Base-by-base conservation (phyloP, 2,113 vertebrate genomes). In the Atlantisia rogersi region DNA sequence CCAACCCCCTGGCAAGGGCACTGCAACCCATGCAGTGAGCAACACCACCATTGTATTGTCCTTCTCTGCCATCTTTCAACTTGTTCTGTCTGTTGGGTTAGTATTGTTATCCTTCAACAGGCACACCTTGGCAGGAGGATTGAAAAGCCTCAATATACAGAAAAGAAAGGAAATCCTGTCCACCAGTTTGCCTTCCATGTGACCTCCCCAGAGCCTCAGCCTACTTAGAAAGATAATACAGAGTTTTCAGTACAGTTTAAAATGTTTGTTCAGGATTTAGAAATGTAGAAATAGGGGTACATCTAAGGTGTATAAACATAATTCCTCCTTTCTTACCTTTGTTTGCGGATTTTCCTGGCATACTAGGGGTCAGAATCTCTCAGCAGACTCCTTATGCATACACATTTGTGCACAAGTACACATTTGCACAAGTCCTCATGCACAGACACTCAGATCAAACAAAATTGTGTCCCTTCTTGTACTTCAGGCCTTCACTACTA, bases 371-470 rank as follows among this genome's bases (percentile, higher is more conserved):
- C 20, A 39, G 26, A 35, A 21, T 10, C 37, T 53, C 71, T 35
- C 39, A 32, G 37, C 76, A 53, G 53, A 19, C n/a, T 59, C 71
- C 26, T 84, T 14, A 46, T 37, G 20, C 5, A 5, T 16, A 5
- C 0, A 11, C 1, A 0, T 31, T 35, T 15, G 46, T 26, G 77
- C 40, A 53, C 37, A 50, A 16, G 7, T 14, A 15, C 6, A n/a
- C 12, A 29, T 8, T 77, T 39, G 21, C 25, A 5, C 22, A 17
- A 37, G 17, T 24, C 12, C 68, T 37, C 11, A 1, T 0, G 1
- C 35, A 25, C 37, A 40, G 46, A 58, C 52, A 3, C 55, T 8
- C 37, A 39, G 10, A 50, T 6, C n/a, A 48, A 42, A 18, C 17
- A 78, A 17, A 80, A 39, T 0, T 15, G 15, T 31, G 39, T 2